These are phyloP conservation scores for Miichthys miiuy DNA, from an alignment of 2,797 vertebrate species.

Conservation along the genomic window DNA sequence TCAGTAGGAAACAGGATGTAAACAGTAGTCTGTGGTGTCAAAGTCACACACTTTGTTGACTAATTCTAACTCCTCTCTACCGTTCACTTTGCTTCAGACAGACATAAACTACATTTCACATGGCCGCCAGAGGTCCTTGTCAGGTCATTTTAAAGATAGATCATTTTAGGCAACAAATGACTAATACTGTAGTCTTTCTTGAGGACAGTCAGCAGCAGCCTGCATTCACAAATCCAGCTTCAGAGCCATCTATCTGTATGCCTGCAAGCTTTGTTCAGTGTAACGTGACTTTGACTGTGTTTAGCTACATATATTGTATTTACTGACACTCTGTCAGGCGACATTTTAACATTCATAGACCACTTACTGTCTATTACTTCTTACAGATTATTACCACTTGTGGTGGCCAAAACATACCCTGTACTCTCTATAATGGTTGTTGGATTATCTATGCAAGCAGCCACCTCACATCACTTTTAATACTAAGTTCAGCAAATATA, in stretches of 20 bases:
- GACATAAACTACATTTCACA: not conserved
- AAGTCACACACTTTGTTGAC: not conserved
- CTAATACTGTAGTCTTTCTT: not conserved
- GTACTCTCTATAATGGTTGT: not conserved
- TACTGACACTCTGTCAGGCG: not conserved
- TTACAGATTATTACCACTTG: not conserved
- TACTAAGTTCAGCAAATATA: conserved; percentile 42
- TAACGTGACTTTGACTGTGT: not conserved
- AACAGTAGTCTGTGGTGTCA: not conserved
- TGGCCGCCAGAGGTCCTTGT: not conserved
- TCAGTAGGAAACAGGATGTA: not conserved
- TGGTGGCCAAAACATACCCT: not conserved
- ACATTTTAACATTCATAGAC: not conserved
- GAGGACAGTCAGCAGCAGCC: not conserved
- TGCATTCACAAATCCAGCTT: not conserved
- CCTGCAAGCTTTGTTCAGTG: not conserved
- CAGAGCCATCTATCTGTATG: too few relatives aligned
- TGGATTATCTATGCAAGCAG: conserved; percentile 58
- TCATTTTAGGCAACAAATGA: not conserved
- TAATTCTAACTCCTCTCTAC: not conserved
- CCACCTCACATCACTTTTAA: conserved; percentile 35
- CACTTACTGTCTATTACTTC: not conserved
- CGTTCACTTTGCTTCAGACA: too few relatives aligned
- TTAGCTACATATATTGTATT: too few relatives aligned
- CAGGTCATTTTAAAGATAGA: not conserved